A percentile compares a stretch with the other conserved stretches of the same genome.
Conservation (phyloP, 2,797 vertebrate genomes). For the Antrozous pallidus region DNA sequence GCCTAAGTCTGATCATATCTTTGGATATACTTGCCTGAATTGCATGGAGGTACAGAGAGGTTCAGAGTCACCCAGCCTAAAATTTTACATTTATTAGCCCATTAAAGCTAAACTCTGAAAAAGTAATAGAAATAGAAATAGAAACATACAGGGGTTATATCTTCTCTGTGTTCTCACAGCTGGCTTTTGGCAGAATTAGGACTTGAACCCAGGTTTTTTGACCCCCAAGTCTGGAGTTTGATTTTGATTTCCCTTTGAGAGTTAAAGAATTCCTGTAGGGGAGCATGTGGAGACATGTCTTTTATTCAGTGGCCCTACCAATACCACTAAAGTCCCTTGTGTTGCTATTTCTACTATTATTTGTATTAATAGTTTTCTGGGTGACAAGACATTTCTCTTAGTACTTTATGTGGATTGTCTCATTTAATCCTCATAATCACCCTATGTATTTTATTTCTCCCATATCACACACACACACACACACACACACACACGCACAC, state of each 20-base stretch:
- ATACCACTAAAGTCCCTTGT: neutral
- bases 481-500: too few relatives aligned
- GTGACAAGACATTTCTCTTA: neutral
- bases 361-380: neutral
- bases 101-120: neutral
- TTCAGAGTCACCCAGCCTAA: neutral
- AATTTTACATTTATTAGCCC: neutral
- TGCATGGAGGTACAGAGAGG: neutral
- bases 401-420: neutral
- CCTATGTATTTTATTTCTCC: neutral
- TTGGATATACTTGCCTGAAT: neutral
- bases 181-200: conserved; percentile 23
- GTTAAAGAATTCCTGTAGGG: conserved; percentile 13
- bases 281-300: neutral
- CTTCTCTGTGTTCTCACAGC: neutral
- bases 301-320: neutral
- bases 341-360: neutral
- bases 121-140: neutral
- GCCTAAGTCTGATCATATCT: neutral
- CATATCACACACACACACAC: conserved; percentile 45
- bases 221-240: neutral
- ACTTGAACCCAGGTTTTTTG: conserved; percentile 34
- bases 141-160: neutral
- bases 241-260: conserved; percentile 20
- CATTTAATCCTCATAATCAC: neutral